Percentiles rank a stretch among this genome's conserved stretches.
phyloP scores from a whole-genome alignment of 1,140 invertebrate genomes.

The Onthophagus taurus region DNA sequence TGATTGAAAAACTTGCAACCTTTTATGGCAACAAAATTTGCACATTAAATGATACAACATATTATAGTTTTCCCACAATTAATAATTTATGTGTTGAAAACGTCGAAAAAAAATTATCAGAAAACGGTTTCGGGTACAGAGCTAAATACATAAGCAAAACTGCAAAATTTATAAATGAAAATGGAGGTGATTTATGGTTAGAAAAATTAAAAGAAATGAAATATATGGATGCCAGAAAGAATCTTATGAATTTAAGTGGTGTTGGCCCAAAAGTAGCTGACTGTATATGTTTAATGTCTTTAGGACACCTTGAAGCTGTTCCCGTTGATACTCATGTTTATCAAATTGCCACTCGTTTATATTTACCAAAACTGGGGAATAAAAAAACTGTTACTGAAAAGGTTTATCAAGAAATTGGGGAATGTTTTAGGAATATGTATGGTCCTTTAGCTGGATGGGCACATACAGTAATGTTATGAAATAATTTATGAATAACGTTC shows the following conservation, averaged over 20 bases:
- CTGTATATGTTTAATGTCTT: constrained; percentile 94
- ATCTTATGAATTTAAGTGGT: constrained; percentile 70
- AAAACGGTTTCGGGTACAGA: constrained; percentile 86
- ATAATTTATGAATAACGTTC: not conserved
- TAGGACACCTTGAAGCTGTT: constrained; percentile 79
- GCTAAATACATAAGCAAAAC: constrained; percentile 75
- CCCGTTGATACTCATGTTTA: constrained; percentile 97
- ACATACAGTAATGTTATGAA: constrained; percentile 61
- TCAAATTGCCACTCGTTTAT: constrained; percentile 76
- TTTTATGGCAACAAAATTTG: constrained; percentile 73
- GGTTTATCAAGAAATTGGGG: constrained; percentile 76
- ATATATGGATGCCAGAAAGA: constrained; percentile 63
- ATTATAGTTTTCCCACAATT: constrained; percentile 75
- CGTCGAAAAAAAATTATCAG: constrained; percentile 62
- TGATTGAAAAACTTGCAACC: constrained; percentile 85
- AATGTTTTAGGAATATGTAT: constrained; percentile 72
- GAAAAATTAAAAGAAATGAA: constrained; percentile 50
- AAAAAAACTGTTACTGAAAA: constrained; percentile 75
- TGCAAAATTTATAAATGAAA: constrained; percentile 54
- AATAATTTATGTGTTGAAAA: constrained; percentile 47
- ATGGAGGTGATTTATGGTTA: constrained; percentile 66
- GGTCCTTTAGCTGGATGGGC: constrained; percentile 91
- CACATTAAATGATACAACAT: constrained; percentile 51
- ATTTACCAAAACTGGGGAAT: constrained; percentile 67
- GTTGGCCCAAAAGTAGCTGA: constrained; percentile 94